phyloP scores from a whole-genome alignment of 2,888 invertebrate genomes.

The Therioaphis trifolii region DNA sequence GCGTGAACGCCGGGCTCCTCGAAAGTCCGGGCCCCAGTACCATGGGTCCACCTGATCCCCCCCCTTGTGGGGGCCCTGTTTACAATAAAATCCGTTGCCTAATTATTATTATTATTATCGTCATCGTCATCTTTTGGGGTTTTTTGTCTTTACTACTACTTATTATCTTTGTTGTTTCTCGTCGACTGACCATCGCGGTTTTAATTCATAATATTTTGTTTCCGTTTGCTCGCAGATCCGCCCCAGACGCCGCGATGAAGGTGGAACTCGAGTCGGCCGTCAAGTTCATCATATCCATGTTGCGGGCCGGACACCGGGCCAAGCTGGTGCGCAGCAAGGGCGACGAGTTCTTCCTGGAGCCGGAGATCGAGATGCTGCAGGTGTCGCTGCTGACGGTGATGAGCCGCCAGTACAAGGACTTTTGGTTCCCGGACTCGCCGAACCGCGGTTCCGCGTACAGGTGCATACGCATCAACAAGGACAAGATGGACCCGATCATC shows the following conservation, averaged over 20 bases:
- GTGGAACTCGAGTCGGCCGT: slow-evolving; percentile 51
- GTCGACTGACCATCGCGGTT: too few relatives aligned
- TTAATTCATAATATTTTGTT: too few relatives aligned
- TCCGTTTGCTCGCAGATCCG: neutral
- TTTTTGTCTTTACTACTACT: too few relatives aligned
- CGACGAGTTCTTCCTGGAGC: slow-evolving; percentile 63
- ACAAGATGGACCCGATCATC: slow-evolving; percentile 77
- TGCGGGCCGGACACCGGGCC: slow-evolving; percentile 66
- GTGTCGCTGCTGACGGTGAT: slow-evolving; percentile 72
- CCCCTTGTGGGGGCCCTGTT: too few relatives aligned
- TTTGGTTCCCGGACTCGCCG: slow-evolving; percentile 81
- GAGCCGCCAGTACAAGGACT: slow-evolving; percentile 74
- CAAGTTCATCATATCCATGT: slow-evolving; percentile 66
- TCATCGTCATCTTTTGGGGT: too few relatives aligned
- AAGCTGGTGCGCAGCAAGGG: slow-evolving; percentile 71
- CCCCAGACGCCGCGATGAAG: slow-evolving; percentile 5
- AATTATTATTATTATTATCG: too few relatives aligned
- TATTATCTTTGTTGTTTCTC: too few relatives aligned
- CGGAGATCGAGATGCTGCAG: slow-evolving; percentile 72
- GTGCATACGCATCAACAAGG: slow-evolving; percentile 77
- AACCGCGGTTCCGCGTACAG: slow-evolving; percentile 79
- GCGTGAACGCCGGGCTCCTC: too few relatives aligned
- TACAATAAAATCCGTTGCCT: too few relatives aligned
- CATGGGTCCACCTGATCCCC: too few relatives aligned
- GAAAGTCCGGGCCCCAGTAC: too few relatives aligned